Evolutionary conservation across 2,797 vertebrate genomes (phyloP), one percentile per base, ranked within the genome.

Genomic region (Macroramphosus scolopax): DNA sequence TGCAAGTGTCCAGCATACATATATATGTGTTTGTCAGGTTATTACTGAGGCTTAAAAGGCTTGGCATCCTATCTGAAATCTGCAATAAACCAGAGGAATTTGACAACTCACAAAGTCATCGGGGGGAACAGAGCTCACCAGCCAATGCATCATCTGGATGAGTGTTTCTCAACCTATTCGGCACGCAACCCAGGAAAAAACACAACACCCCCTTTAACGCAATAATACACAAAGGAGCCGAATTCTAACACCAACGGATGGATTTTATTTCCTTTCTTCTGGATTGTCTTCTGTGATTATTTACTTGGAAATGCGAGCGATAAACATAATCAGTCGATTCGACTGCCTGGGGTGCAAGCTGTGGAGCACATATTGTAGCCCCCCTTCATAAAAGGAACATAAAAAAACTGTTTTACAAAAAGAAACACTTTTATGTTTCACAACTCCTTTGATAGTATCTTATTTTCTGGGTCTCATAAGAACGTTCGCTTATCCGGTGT

Each of bases 11-110:
- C 69, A 63, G 69, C 47, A 33, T 35, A 40, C 24, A 39, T 12
- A 18, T 43, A 4, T 61, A 56, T 53, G 51, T 75, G 73, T 51
- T 57, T 62, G 56, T 61, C 52, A 20, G 58, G 68, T 78, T 76
- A 81, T 84, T 83, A 86, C 61, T 46, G 62, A 7, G 13, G 62
- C 81, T 82, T 82, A 69, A 77, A 81, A 82, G 65, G 51, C 47
- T 62, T 55, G 42, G 69, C 56, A 68, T 69, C 50, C 7, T 15
- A 8, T 24, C 44, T 58, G 32, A 59, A 78, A 75, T 74, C 48
- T 41, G 60, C 65, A 70, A 74, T 80, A 84, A 80, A 84, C 30
- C 65, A 13, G 62, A 80, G 50, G 52, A 77, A 72, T 82, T 75
- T 50, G 57, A 64, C 59, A 61, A 68, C 49, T 43, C 38, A 42